phyloP scores from a whole-genome alignment of 2,888 invertebrate genomes.

The Volucella zonaria region DNA sequence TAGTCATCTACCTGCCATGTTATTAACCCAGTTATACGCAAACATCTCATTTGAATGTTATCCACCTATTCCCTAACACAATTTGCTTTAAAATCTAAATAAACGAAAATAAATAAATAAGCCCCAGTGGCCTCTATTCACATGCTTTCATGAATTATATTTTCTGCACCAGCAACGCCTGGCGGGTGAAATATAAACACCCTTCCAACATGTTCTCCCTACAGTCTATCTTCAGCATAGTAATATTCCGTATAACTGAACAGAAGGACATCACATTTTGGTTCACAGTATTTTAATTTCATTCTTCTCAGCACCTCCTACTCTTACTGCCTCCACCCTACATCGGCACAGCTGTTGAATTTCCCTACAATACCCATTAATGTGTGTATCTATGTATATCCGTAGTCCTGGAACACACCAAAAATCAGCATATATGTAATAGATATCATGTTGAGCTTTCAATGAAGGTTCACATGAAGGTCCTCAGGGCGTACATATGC shows the following conservation, averaged over 20 bases:
- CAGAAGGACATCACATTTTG: constrained; percentile 59
- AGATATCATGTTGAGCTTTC: constrained; percentile 61
- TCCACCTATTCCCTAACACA: too few relatives aligned
- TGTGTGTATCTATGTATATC: not conserved
- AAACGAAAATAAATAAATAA: too few relatives aligned
- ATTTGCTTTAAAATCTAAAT: too few relatives aligned
- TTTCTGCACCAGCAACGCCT: too few relatives aligned
- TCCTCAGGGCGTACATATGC: constrained; percentile 56
- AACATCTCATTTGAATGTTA: too few relatives aligned
- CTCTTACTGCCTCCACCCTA: not conserved
- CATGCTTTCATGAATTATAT: too few relatives aligned
- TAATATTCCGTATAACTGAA: constrained; percentile 16
- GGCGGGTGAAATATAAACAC: not conserved
- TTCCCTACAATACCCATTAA: constrained; percentile 39
- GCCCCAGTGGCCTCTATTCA: too few relatives aligned
- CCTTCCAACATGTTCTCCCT: not conserved
- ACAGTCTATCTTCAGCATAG: constrained; percentile 22
- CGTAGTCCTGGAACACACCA: constrained; percentile 20
- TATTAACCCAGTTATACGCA: too few relatives aligned
- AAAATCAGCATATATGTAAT: constrained; percentile 57
- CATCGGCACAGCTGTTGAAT: constrained; percentile 68
- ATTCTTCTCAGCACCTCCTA: constrained; percentile 33
- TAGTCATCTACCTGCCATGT: too few relatives aligned
- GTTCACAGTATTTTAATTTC: constrained; percentile 70
- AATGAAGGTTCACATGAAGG: constrained; percentile 41